Evolutionary conservation across 2,888 invertebrate genomes (phyloP).

Genomic region (Sarcophaga carnaria): DNA sequence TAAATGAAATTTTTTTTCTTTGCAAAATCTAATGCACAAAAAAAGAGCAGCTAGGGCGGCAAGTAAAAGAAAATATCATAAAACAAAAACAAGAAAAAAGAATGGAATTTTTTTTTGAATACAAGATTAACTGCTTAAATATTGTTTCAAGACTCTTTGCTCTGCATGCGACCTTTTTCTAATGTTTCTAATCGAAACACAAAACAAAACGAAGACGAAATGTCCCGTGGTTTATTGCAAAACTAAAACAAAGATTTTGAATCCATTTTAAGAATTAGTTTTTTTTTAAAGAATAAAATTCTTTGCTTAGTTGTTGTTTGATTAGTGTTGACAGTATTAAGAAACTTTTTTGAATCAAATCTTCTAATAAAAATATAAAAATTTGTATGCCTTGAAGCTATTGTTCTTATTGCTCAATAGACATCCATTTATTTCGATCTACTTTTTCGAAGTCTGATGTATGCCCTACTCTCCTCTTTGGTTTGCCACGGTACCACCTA

Average conservation of each 20-base stretch:
- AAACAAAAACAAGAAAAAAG: slow-evolving; percentile 9
- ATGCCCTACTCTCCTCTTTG: slow-evolving; percentile 55
- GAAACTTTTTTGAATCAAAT: slow-evolving; percentile 3
- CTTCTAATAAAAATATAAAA: slow-evolving; percentile 14
- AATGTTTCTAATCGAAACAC: slow-evolving; percentile 55
- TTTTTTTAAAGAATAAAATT: slow-evolving; percentile 30
- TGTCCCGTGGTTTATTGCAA: slow-evolving; percentile 64
- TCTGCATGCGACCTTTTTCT: slow-evolving; percentile 53
- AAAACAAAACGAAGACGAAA: slow-evolving; percentile 6
- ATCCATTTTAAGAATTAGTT: not conserved
- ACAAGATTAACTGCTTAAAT: slow-evolving; percentile 50
- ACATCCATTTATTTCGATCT: not conserved
- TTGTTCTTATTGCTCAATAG: slow-evolving; percentile 21
- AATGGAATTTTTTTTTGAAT: not conserved
- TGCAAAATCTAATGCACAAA: slow-evolving; percentile 51
- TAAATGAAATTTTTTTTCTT: slow-evolving; percentile 36
- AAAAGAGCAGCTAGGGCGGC: slow-evolving; percentile 64
- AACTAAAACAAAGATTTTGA: not conserved
- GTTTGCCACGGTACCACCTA: slow-evolving; percentile 75
- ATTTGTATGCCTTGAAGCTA: not conserved
- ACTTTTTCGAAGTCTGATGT: not conserved
- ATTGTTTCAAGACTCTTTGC: slow-evolving; percentile 38
- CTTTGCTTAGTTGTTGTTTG: slow-evolving; percentile 31
- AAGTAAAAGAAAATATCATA: slow-evolving; percentile 21
- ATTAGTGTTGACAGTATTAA: slow-evolving; percentile 70